Percentiles rank a stretch among this genome's conserved stretches.
These are phyloP conservation scores for Sebastes iracundus DNA, from an alignment of 2,797 vertebrate species.

Conservation along the genomic window DNA sequence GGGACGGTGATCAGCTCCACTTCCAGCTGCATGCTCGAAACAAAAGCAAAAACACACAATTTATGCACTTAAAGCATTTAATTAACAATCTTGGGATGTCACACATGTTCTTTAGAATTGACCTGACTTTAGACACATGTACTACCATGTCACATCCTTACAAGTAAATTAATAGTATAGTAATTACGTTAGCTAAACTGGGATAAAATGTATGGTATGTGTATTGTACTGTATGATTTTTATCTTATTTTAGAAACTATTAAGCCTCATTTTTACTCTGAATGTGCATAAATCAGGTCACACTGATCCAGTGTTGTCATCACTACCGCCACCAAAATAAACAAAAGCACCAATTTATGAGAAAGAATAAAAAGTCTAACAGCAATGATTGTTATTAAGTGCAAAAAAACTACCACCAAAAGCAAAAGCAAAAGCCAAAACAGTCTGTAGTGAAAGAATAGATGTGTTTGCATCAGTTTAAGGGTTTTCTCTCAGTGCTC, in stretches of 20 bases:
- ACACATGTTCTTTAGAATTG: too few species aligned
- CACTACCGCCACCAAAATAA: neutral
- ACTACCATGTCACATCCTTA: neutral
- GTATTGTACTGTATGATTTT: accelerated
- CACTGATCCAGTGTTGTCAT: neutral
- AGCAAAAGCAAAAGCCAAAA: neutral
- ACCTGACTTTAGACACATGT: neutral
- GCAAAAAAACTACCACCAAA: neutral
- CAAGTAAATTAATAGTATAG: neutral
- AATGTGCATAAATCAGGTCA: neutral
- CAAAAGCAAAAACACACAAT: neutral
- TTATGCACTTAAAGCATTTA: neutral
- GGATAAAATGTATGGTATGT: neutral
- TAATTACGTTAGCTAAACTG: neutral
- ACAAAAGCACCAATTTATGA: neutral
- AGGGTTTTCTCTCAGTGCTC: neutral
- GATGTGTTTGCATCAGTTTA: neutral
- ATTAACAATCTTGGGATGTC: neutral
- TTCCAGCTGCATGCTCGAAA: neutral
- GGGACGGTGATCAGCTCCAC: neutral
- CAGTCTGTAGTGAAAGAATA: neutral
- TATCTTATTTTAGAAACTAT: neutral
- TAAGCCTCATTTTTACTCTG: neutral
- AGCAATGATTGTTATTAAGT: neutral
- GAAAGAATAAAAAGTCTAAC: neutral